Evolutionary conservation across 2,113 vertebrate genomes (phyloP).

Genomic region (Baryphthengus martii): DNA sequence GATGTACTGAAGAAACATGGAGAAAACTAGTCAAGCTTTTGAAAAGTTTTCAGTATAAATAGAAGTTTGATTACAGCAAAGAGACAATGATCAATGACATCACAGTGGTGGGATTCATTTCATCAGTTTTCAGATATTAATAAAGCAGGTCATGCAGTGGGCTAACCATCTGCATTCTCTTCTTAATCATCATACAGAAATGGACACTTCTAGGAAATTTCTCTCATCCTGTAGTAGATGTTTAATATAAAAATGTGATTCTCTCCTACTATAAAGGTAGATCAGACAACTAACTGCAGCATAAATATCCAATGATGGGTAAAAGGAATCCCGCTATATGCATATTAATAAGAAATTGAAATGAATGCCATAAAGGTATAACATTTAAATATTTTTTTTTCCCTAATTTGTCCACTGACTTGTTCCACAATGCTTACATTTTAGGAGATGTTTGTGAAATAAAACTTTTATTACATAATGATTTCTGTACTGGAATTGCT

Average conservation of each 20-base stretch:
- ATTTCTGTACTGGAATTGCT: neutral
- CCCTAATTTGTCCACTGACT: neutral
- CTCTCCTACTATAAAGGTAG: neutral
- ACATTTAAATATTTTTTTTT: neutral
- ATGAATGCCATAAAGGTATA: neutral
- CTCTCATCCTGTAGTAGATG: neutral
- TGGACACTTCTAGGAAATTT: neutral
- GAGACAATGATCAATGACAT: too few species aligned
- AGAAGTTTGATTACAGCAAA: neutral
- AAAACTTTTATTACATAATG: neutral
- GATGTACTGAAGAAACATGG: neutral
- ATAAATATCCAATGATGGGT: neutral
- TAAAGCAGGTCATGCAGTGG: neutral
- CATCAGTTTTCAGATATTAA: neutral
- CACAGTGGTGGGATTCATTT: neutral
- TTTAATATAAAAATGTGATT: neutral
- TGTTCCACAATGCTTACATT: neutral
- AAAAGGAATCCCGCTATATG: neutral
- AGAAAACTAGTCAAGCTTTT: neutral
- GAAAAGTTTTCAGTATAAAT: neutral
- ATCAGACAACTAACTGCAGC: neutral
- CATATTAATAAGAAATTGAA: neutral
- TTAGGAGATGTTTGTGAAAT: neutral
- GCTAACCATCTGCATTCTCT: neutral
- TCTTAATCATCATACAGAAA: neutral